A percentile compares a stretch with the other conserved stretches of the same genome.
Evolutionary conservation across 1,140 invertebrate species (phyloP).

Genomic region (Drosophila ironensis): DNA sequence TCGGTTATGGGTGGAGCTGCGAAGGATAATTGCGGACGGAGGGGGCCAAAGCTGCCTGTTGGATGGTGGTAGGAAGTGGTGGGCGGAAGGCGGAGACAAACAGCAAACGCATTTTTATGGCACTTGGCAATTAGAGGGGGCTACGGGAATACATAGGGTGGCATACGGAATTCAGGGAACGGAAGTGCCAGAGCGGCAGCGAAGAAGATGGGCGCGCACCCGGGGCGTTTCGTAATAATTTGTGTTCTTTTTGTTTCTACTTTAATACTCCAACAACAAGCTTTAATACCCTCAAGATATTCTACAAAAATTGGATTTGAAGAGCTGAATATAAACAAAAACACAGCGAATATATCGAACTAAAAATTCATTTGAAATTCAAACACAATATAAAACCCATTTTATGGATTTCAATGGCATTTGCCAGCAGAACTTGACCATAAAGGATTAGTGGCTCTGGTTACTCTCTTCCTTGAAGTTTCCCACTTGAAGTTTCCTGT

Average conservation of each 20-base stretch:
- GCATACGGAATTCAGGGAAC: neutral
- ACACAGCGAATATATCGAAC: too few relatives aligned
- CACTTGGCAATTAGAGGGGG: conserved; percentile 68
- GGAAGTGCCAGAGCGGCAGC: neutral
- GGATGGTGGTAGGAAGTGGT: too few relatives aligned
- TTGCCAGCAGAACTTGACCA: neutral
- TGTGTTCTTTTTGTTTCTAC: conserved; percentile 70
- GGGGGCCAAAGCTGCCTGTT: too few relatives aligned
- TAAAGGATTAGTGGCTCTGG: neutral
- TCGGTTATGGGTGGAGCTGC: neutral
- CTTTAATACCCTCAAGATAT: conserved; percentile 20
- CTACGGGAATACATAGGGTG: conserved; percentile 9
- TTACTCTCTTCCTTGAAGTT: too few relatives aligned
- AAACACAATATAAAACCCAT: too few relatives aligned
- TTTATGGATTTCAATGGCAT: too few relatives aligned
- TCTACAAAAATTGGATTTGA: neutral
- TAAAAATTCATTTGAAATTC: too few relatives aligned
- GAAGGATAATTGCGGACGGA: neutral
- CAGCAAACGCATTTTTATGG: conserved; percentile 70
- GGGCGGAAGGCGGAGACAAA: conserved; percentile 30
- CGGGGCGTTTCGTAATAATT: conserved; percentile 61
- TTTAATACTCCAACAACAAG: conserved; percentile 34
- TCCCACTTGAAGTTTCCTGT: neutral
- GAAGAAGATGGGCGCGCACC: neutral
- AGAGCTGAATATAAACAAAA: too few relatives aligned